Conservation (phyloP, 2,888 invertebrate genomes). For the Pandemis cinnamomeana region DNA sequence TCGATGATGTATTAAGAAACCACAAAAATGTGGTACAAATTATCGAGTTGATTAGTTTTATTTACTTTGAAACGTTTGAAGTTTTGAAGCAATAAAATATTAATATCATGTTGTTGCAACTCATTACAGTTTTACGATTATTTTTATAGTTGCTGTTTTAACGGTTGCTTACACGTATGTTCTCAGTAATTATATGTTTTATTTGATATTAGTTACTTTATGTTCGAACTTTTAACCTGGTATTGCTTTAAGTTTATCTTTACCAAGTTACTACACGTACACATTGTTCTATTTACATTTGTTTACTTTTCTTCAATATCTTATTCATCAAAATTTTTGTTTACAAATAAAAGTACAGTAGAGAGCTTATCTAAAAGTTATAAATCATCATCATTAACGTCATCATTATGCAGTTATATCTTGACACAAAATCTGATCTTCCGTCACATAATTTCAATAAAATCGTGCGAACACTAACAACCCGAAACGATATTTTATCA, state of each 20-base stretch:
- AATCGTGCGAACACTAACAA: background rate
- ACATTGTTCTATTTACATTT: no score
- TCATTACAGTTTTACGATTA: conserved; percentile 31
- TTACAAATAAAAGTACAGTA: background rate
- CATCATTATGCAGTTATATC: background rate
- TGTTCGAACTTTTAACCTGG: no score
- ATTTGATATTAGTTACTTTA: no score
- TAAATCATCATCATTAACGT: background rate
- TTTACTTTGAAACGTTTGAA: background rate
- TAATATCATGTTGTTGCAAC: conserved; percentile 4
- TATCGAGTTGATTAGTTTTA: background rate
- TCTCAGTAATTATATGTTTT: background rate
- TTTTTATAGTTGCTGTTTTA: conserved; percentile 14
- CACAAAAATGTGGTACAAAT: background rate
- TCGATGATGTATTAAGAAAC: background rate
- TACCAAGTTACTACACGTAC: no score
- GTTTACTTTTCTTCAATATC: no score
- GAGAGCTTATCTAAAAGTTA: background rate
- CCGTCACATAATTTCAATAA: conserved; percentile 2
- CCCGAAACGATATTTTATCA: background rate
- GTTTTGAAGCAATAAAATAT: background rate
- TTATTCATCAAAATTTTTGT: no score
- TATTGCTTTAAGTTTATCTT: no score
- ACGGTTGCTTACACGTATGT: background rate
- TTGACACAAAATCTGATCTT: background rate